Base-by-base conservation (phyloP, 2,113 vertebrate genomes). In the Lepus timidus region DNA sequence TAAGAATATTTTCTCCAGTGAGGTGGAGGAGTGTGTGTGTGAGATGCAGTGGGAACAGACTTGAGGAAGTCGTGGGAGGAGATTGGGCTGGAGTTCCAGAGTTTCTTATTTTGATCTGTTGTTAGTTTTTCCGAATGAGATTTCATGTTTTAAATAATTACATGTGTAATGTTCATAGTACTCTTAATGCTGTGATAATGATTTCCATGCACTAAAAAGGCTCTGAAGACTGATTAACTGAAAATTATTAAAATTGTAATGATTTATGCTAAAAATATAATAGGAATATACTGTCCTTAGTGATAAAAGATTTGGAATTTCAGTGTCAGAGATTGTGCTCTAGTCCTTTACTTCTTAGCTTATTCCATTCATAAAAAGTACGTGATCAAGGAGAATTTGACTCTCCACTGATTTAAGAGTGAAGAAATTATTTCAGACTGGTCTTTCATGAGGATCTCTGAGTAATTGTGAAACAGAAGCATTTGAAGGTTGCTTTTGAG, bases 91-190 rank as follows among this genome's bases (percentile, higher is more conserved):
- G 62, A 25, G 67, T 67, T 25, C 13, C 16, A 64, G 52, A 74
- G 33, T 58, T 93, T 74, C 44, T 92, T 52, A 49, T 88, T 91
- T 89, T 89, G 65, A 67, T 85, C 49, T 70, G 20, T 70, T 52
- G 39, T 17, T 82, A 9, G 36, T 76, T 95, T 86, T 76, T 70
- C 9, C 67, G 87, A 22, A 33, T 71, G 17, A 71, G 39, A 71
- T 76, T 76, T 91, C 55, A 83, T 83, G 55, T 83, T 93, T 91
- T 91, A 86, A 76, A 82, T 44, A 87, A 73, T 76, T 65, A 71
- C 33, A 33, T 55, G 9, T 71, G 52, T 31, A 61, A 62, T 52
- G 31, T 5, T 71, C 65, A 20, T 84, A 52, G 51, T 49, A 17
- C n/a, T 73, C 1, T 73, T 88, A 71, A 88, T 51, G 33, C 36